A percentile compares a stretch with the other conserved stretches of the same genome.
Evolutionary conservation across 2,888 invertebrate genomes (phyloP).

Genomic region (Xanthostigma xanthostigma): DNA sequence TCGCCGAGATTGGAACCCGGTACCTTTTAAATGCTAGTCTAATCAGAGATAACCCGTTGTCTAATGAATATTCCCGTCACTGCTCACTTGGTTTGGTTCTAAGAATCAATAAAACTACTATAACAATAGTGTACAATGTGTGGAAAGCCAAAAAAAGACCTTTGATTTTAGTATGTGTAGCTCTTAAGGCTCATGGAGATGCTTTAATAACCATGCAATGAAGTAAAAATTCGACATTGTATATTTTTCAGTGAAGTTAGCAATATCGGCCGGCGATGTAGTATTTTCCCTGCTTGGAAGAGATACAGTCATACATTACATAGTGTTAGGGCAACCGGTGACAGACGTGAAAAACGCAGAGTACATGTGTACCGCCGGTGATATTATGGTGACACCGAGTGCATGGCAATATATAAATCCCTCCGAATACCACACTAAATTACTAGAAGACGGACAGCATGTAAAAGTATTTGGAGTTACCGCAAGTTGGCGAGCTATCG

Average conservation of each 20-base stretch:
- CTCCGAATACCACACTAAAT: constrained; percentile 40
- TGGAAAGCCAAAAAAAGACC: too few relatives aligned
- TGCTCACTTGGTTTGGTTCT: too few relatives aligned
- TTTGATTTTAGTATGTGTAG: too few relatives aligned
- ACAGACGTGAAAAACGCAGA: constrained; percentile 41
- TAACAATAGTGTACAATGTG: too few relatives aligned
- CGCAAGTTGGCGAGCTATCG: constrained; percentile 18
- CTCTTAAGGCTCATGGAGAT: too few relatives aligned
- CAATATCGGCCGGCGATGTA: constrained; percentile 42
- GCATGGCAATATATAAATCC: constrained; percentile 45
- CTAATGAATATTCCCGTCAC: too few relatives aligned
- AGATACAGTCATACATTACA: constrained; percentile 35
- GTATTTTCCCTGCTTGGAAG: constrained; percentile 42
- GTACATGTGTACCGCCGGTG: constrained; percentile 37
- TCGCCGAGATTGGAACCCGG: too few relatives aligned
- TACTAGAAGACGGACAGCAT: constrained; percentile 36
- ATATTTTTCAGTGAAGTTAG: constrained; percentile 38
- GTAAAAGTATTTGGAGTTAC: constrained; percentile 29
- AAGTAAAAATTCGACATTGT: too few relatives aligned
- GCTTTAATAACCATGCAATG: too few relatives aligned
- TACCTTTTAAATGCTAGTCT: too few relatives aligned
- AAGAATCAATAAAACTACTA: too few relatives aligned
- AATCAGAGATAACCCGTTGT: too few relatives aligned
- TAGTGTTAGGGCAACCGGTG: constrained; percentile 45
- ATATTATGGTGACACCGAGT: constrained; percentile 41